Base-by-base conservation (phyloP, 2,888 invertebrate species). In the Prosopocoilus inquinatus region DNA sequence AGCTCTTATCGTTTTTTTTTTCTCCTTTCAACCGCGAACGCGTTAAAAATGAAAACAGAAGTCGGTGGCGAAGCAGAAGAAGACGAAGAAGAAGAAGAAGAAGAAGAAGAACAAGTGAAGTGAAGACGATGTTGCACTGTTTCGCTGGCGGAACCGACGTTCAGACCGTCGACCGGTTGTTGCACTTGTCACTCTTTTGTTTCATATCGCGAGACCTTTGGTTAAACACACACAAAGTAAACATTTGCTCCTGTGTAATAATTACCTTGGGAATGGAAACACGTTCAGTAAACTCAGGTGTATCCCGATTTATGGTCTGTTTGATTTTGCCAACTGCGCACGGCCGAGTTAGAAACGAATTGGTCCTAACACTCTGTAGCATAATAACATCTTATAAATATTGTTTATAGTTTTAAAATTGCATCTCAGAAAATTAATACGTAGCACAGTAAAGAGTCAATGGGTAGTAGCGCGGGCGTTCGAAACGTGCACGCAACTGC, bases 101-200 rank as follows among this genome's bases (percentile, higher is more conserved):
- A 34, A 34, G n/a, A 8, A 8, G n/a, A 8, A 3, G 39, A 38
- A n/a, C n/a, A n/a, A n/a, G n/a, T 28, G 5, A 3, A 28, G 20
- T 16, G 41, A 11, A 13, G 41, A 41, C 41, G 41, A 15, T 41
- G 41, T 41, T 11, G 36, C 36, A 12, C n/a, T 36, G 36, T 36
- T 36, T 36, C 36, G 36, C 36, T 12, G 36, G 12, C 36, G 11
- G 36, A 12, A n/a, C 36, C 11, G n/a, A 9, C 41, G 41, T 16
- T 41, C 41, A 15, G 70, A 66, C 68, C 73, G 68, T 65, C 73
- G 73, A 74, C 72, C 73, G 75, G 75, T 75, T 75, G 72, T 75
- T 75, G 75, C 74, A 74, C 70, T 70, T 74, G 73, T 74, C 73
- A 74, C 70, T 73, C 74, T 75, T 74, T 75, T 75, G 74, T 75